A percentile compares a stretch with the other conserved stretches of the same genome.
Conservation (phyloP, 1,140 invertebrate species). For the Heliconius melpomene region DNA sequence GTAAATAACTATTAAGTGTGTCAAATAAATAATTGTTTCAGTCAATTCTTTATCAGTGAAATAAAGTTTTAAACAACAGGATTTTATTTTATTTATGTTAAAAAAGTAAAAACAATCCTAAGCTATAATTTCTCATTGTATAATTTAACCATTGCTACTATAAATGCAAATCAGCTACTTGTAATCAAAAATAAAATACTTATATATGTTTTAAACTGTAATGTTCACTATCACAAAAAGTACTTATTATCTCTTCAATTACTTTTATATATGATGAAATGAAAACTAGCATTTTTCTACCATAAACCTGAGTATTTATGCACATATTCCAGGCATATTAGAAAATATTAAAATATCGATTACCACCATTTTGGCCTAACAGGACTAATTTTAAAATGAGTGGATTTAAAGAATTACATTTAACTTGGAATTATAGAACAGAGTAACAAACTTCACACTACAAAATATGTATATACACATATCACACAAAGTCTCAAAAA, state of each 20-base stretch:
- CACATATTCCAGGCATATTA: slow-evolving; percentile 36
- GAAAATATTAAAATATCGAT: slow-evolving; percentile 30
- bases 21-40: slow-evolving; percentile 79
- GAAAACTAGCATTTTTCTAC: slow-evolving; percentile 39
- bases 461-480: slow-evolving; percentile 68
- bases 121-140: slow-evolving; percentile 17
- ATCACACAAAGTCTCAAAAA: slow-evolving; percentile 69
- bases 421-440: slow-evolving; percentile 37
- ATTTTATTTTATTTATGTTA: slow-evolving; percentile 18
- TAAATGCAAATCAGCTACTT: not conserved
- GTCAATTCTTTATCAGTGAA: slow-evolving; percentile 79
- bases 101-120: slow-evolving; percentile 11
- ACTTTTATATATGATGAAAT: slow-evolving; percentile 32
- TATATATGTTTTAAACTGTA: slow-evolving; percentile 35
- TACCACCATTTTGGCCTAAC: slow-evolving; percentile 32
- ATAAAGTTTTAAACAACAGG: slow-evolving; percentile 70
- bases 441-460: slow-evolving; percentile 54
- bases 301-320: slow-evolving; percentile 38
- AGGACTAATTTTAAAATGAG: slow-evolving; percentile 22
- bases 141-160: not conserved
- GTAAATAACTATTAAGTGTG: slow-evolving; percentile 74
- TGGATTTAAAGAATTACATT: slow-evolving; percentile 32
- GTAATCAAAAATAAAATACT: slow-evolving; percentile 35
- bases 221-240: slow-evolving; percentile 38
- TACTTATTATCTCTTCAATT: slow-evolving; percentile 26